Percentiles rank a stretch among this genome's conserved stretches.
Evolutionary conservation across 2,888 invertebrate species (phyloP).

Genomic region (Phragmatobia fuliginosa): DNA sequence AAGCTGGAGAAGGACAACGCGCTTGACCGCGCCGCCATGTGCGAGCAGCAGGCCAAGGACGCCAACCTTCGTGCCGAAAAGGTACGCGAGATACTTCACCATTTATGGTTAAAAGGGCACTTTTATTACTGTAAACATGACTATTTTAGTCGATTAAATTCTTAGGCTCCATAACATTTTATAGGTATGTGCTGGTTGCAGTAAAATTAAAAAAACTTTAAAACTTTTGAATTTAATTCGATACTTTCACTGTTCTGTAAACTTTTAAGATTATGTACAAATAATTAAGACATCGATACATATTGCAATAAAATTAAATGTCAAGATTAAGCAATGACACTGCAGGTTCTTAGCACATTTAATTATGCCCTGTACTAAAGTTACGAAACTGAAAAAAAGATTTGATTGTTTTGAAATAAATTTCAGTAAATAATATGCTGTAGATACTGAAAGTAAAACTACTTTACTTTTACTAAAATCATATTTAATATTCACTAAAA

Average conservation of each 20-base stretch:
- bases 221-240: neutral
- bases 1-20: conserved; percentile 99
- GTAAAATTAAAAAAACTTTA: neutral
- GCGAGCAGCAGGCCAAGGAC: conserved; percentile 98
- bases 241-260: conserved; percentile 11
- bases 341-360: neutral
- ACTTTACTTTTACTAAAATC: neutral
- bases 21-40: conserved; percentile 98
- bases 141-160: conserved; percentile 29
- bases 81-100: conserved; percentile 75
- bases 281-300: conserved; percentile 4
- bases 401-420: no score
- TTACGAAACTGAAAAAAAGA: neutral
- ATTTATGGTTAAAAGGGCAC: conserved; percentile 49
- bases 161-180: neutral
- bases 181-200: neutral
- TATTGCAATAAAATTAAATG: conserved; percentile 13
- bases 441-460: neutral
- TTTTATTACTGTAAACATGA: conserved; percentile 27
- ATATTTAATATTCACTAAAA: no score
- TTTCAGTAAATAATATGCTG: no score
- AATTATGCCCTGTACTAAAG: neutral
- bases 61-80: conserved; percentile 95
- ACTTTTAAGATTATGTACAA: neutral
- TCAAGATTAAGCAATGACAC: conserved; percentile 9